phyloP scores from a whole-genome alignment of 2,113 vertebrate genomes.

The Ailurus styani region DNA sequence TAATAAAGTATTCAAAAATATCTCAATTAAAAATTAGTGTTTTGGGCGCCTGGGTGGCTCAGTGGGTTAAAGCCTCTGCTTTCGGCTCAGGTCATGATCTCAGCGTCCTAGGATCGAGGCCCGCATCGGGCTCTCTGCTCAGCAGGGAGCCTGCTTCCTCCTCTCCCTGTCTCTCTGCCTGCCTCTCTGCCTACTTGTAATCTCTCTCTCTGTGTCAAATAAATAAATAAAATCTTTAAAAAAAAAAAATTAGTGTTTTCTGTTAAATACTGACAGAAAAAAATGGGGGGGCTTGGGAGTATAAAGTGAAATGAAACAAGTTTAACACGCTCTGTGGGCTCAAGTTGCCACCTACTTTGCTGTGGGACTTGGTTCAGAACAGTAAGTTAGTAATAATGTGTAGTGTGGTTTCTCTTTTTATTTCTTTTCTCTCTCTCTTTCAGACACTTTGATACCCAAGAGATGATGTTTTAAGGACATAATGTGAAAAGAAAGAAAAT shows the following conservation, averaged over 20 bases:
- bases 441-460: conserved; percentile 22
- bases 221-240: too few species aligned
- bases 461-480: conserved; percentile 42
- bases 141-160: too few species aligned
- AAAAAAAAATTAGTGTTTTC: not conserved
- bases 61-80: too few species aligned
- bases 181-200: too few species aligned
- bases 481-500: conserved; percentile 55
- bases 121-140: too few species aligned
- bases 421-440: conserved; percentile 27
- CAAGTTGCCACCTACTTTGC: not conserved
- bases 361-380: not conserved
- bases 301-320: not conserved
- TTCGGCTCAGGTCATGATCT: too few species aligned
- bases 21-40: not conserved
- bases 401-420: not conserved
- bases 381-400: not conserved
- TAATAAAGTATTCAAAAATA: not conserved
- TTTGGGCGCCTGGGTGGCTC: too few species aligned
- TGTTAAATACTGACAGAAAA: not conserved
- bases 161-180: too few species aligned
- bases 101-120: too few species aligned
- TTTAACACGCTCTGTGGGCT: not conserved
- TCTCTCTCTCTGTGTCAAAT: too few species aligned
- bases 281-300: rapidly evolving